These are phyloP conservation scores for Syngnathus scovelli DNA, from an alignment of 2,113 vertebrate species.

Conservation along the genomic window DNA sequence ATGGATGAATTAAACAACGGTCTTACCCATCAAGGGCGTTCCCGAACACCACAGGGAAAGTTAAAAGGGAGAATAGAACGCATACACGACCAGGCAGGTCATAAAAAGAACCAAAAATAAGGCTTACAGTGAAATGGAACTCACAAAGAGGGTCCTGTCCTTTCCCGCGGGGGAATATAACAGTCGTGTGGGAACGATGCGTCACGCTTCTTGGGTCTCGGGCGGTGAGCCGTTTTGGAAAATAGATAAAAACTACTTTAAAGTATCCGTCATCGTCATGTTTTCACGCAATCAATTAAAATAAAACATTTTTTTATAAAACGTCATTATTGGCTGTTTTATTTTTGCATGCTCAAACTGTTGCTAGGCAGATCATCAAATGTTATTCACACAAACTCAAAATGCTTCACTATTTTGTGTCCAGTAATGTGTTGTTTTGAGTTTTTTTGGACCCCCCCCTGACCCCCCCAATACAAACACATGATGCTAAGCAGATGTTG, in stretches of 20 bases:
- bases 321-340: not conserved
- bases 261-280: conserved; percentile 35
- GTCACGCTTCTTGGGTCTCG: not conserved
- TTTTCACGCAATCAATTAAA: conserved; percentile 19
- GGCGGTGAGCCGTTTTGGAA: not conserved
- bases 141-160: conserved; percentile 49
- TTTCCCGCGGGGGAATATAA: conserved; percentile 18
- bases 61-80: not conserved
- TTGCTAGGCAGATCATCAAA: no score
- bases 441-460: not conserved
- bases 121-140: conserved; percentile 48
- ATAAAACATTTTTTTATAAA: not conserved
- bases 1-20: not conserved
- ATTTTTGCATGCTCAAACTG: no score
- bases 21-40: not conserved
- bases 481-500: not conserved
- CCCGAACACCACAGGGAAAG: not conserved
- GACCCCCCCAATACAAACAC: not conserved
- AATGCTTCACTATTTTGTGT: no score
- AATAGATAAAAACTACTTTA: not conserved
- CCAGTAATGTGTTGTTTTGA: not conserved
- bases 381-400: no score
- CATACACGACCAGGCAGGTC: not conserved
- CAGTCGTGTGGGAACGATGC: not conserved
- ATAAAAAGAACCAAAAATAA: not conserved